A percentile compares a stretch with the other conserved stretches of the same genome.
Evolutionary conservation across 2,113 vertebrate species (phyloP).

Genomic region (Notothenia coriiceps): DNA sequence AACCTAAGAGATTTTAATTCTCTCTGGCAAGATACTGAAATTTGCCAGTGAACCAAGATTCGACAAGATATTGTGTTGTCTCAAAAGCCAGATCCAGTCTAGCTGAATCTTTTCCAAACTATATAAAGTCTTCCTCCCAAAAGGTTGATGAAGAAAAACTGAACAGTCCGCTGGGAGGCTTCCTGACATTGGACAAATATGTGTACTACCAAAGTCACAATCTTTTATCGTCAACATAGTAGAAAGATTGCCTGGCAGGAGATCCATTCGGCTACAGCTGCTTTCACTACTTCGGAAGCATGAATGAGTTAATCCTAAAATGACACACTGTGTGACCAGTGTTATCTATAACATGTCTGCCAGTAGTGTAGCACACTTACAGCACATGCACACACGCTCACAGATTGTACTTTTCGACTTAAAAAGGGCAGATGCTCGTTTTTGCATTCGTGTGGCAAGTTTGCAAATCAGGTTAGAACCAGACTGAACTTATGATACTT

Average conservation of each 20-base stretch:
- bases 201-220: background rate
- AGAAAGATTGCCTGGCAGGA: background rate
- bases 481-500: background rate
- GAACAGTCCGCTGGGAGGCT: background rate
- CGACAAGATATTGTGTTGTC: background rate
- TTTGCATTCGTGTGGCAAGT: slow-evolving; percentile 19
- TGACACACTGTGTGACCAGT: slow-evolving; percentile 22
- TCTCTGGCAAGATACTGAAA: background rate
- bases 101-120: background rate
- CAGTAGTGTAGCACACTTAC: background rate
- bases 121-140: background rate
- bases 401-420: slow-evolving; percentile 13
- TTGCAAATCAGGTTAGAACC: slow-evolving; percentile 13
- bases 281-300: slow-evolving; percentile 5
- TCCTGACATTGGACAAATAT: slow-evolving; percentile 6
- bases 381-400: slow-evolving; percentile 9
- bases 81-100: background rate
- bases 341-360: slow-evolving; percentile 38
- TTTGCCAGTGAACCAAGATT: background rate
- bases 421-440: slow-evolving; percentile 1
- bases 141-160: background rate
- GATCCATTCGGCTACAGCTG: background rate
- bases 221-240: slow-evolving; percentile 2
- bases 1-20: background rate
- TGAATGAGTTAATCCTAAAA: slow-evolving; percentile 43